These are phyloP conservation scores for Ricordea florida DNA, from an alignment of 92 coral and sea anemone genomes.

Conservation along the genomic window DNA sequence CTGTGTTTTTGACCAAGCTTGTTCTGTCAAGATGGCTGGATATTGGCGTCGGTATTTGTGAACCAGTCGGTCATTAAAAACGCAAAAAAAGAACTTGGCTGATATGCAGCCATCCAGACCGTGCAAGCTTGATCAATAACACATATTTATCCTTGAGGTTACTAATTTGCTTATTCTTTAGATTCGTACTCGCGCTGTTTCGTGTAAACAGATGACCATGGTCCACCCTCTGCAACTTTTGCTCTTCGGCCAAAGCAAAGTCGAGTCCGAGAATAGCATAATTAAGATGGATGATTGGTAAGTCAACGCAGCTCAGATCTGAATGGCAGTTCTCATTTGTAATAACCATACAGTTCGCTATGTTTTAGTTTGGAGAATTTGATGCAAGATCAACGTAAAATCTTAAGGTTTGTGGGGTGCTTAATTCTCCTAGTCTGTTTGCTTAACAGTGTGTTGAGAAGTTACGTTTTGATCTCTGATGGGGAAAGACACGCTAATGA, in stretches of 20 bases:
- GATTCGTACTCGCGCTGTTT: conserved; percentile 99
- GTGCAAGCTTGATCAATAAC: no score
- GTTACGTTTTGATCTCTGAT: no score
- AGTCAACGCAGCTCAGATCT: conserved; percentile 8
- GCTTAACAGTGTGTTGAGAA: no score
- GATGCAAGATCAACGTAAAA: neutral
- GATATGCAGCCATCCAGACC: no score
- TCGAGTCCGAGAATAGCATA: conserved; percentile 76
- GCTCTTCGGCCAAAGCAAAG: conserved; percentile 89
- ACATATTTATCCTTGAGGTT: neutral
- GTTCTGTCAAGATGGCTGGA: no score
- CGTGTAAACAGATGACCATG: conserved; percentile 99
- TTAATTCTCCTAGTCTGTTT: no score
- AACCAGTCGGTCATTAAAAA: no score
- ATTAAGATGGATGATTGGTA: conserved; percentile 93
- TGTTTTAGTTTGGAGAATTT: no score
- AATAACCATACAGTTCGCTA: neutral
- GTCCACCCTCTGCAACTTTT: conserved; percentile 92
- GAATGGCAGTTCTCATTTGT: neutral
- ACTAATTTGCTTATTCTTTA: neutral
- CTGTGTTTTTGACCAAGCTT: no score
- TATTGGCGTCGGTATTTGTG: no score
- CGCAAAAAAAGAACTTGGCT: no score
- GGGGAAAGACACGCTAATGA: no score
- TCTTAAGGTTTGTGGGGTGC: neutral